These are phyloP conservation scores for Callipepla squamata DNA, from an alignment of 2,113 vertebrate genomes.

Conservation along the genomic window DNA sequence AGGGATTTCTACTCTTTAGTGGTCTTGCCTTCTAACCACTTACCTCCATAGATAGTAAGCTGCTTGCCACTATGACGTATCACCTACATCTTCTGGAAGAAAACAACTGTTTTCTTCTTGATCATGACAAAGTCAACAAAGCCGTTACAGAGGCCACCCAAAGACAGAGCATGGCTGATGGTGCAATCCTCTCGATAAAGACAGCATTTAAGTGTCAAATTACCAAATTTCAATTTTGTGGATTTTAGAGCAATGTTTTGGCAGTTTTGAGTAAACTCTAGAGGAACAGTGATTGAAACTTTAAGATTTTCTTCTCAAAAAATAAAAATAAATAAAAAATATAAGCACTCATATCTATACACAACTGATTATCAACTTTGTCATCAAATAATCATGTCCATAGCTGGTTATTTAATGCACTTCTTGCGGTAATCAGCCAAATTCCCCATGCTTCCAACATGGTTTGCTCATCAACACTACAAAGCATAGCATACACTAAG, in stretches of 20 bases:
- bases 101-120: background rate
- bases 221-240: background rate
- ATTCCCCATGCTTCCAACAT: background rate
- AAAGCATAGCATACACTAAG: background rate
- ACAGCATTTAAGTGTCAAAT: background rate
- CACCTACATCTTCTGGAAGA: background rate
- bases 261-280: background rate
- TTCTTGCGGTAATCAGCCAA: background rate
- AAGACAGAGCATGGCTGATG: background rate
- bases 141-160: background rate
- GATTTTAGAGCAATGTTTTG: background rate
- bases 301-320: background rate
- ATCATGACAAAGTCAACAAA: background rate
- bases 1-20: background rate
- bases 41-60: background rate
- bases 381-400: background rate
- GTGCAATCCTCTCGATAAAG: background rate
- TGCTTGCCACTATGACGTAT: background rate
- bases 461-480: background rate
- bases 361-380: background rate
- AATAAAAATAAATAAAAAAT: too few relatives aligned
- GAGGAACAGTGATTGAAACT: background rate
- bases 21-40: background rate
- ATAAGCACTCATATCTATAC: background rate
- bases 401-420: accelerated